Evolutionary conservation across 2,113 vertebrate species (phyloP), one percentile per base, ranked within the genome.

Genomic region (Zeus faber): DNA sequence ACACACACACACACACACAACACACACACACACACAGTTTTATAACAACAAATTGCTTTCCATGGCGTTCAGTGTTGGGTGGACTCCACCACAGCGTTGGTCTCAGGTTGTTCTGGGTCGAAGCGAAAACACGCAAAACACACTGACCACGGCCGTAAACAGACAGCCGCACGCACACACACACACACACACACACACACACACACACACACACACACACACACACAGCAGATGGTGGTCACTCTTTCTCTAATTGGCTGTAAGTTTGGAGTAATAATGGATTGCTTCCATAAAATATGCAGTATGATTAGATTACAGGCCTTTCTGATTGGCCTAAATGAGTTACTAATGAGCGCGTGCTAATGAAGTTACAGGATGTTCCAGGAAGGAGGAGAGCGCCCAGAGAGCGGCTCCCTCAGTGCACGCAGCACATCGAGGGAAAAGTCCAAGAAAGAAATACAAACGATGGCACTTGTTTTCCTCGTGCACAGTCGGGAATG

Each of bases 301-400:
- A 5, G 50, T 67, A 52, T 76, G 40, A 87, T 87, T 80, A 1
- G 45, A 87, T 87, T 81, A 82, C 45, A 52, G 49, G 56, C 53
- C 62, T 62, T 58, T 80, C 52, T 58, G 62, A 85, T 82, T 81
- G 76, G 77, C 75, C 67, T 61, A 72, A 87, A 85, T 80, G 60
- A 83, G 65, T 46, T 49, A 67, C 64, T 83, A 83, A 87, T 80
- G 80, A 82, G 66, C 24, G 48, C 46, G 18, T 43, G 56, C 10
- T 81, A 84, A 85, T 72, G 33, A 75, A 59, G 76, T 85, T 85
- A 70, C 63, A 67, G 35, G 54, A 77, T 83, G 77, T 80, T 81
- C 74, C 85, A 85, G 83, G 85, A 87, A 85, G 74, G 58, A 40
- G 61, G 51, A 58, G 35, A 63, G 2, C 43, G 51, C n/a, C n/a